Evolutionary conservation across 2,113 vertebrate genomes (phyloP), one percentile per base, ranked within the genome.

Genomic region (Scomber scombrus): DNA sequence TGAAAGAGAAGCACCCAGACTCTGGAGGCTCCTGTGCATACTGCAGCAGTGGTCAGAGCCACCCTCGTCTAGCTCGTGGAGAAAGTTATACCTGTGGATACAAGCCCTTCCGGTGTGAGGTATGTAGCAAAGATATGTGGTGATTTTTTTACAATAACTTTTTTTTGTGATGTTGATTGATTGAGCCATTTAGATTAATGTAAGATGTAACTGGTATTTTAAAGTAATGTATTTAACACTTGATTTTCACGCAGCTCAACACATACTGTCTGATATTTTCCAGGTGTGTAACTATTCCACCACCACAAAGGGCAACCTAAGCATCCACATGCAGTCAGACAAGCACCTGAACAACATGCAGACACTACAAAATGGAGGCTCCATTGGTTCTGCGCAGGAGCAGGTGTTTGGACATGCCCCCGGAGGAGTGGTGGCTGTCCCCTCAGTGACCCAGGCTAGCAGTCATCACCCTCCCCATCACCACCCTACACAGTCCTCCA

Each of bases 291-390:
- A 99, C 95, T 99, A 99, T 95, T 99, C 98, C 18, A 99, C 98
- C 60, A 99, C 98, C 84, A 99, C 98, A 94, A 99, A 99, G 96
- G 98, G 98, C 91, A 99, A 99, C 95, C 96, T 99, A 93, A 99
- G 98, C 95, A 99, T 99, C 92, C 98, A 99, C 93, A 99, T 99
- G 98, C 98, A 99, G 96, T 99, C 98, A 0, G 98, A 99, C 95
- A 99, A 99, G 93, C 98, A 99, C 94, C 96, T 99, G 89, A 99
- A 99, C 96, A 99, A 99, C 97, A 99, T 99, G 97, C 98, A 99
- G 95, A 98, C 97, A 56, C 95, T 99, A 91, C 98, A 99, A 94
- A 99, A 99, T 0, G 98, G 98, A 78, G 97, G 97, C 49, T 58
- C 95, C 34, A 94, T 96, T 72, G 76, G 86, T 12, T 57, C 95